Conservation (phyloP, 1,140 invertebrate genomes). For the Pseudomyrmex pallidus region DNA sequence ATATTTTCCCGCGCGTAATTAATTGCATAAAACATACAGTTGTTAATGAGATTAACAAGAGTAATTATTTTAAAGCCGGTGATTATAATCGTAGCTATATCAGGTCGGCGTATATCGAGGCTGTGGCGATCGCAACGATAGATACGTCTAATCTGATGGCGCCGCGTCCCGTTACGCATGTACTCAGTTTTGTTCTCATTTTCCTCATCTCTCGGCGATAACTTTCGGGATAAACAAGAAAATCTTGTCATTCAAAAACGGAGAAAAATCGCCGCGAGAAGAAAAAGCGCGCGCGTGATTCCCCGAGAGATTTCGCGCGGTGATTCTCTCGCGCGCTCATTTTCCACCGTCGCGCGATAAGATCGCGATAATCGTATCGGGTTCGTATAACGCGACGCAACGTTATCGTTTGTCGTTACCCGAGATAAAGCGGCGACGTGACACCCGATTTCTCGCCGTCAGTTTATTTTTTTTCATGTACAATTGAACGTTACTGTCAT, state of each 20-base stretch:
- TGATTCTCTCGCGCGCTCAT: slow-evolving; percentile 7
- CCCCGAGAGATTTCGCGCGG: neutral
- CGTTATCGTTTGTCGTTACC: slow-evolving; percentile 25
- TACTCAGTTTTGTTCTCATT: neutral
- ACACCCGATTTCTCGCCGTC: slow-evolving; percentile 3
- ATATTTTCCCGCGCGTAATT: neutral
- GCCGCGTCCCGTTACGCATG: neutral
- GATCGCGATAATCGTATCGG: slow-evolving; percentile 28
- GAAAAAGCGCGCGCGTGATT: neutral
- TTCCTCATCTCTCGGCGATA: neutral
- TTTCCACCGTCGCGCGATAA: slow-evolving; percentile 32
- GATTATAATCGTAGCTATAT: neutral
- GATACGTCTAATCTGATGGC: neutral
- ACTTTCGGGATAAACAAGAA: slow-evolving; percentile 1
- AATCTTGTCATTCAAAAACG: slow-evolving; percentile 11
- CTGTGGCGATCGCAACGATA: neutral
- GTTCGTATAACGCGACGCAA: slow-evolving; percentile 24
- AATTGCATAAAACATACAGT: neutral
- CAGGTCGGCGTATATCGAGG: neutral
- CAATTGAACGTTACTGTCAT: neutral
- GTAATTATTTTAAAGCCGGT: neutral
- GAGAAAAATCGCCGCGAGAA: neutral
- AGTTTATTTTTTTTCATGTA: slow-evolving; percentile 36
- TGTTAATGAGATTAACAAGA: neutral
- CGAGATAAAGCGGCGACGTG: slow-evolving; percentile 41